These are phyloP conservation scores for Pachymerium ferrugineum DNA, from an alignment of 2,888 invertebrate species.

Conservation along the genomic window DNA sequence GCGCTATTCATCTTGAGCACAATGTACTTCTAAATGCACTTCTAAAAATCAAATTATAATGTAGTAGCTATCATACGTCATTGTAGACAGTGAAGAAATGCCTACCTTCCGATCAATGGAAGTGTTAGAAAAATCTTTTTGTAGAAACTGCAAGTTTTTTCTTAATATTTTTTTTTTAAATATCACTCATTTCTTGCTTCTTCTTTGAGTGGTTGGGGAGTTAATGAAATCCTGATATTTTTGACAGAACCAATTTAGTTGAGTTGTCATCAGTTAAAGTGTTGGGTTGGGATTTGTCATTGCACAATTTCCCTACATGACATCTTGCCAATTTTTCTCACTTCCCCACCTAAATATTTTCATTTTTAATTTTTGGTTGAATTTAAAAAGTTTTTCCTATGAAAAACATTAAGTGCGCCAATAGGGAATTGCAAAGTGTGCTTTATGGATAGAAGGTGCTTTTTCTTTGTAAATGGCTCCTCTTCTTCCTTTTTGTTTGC, in stretches of 20 bases:
- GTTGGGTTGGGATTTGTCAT: conserved; percentile 17
- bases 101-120: too few relatives aligned
- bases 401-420: neutral
- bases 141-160: neutral
- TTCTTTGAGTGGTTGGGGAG: neutral
- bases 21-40: too few relatives aligned
- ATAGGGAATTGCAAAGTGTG: neutral
- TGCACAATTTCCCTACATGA: neutral
- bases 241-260: conserved; percentile 11
- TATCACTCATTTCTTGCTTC: too few relatives aligned
- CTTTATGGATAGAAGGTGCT: neutral
- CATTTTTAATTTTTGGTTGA: neutral
- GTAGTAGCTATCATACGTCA: too few relatives aligned
- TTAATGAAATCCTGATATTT: neutral
- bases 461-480: neutral
- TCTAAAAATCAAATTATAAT: too few relatives aligned
- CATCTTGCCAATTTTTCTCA: neutral
- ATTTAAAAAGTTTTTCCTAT: neutral
- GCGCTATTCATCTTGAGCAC: too few relatives aligned
- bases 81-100: too few relatives aligned
- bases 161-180: neutral
- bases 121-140: too few relatives aligned
- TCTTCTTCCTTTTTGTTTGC: neutral
- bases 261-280: conserved; percentile 11
- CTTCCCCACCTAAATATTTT: neutral